phyloP scores from a whole-genome alignment of 2,888 invertebrate genomes.

The Nysson spinosus region DNA sequence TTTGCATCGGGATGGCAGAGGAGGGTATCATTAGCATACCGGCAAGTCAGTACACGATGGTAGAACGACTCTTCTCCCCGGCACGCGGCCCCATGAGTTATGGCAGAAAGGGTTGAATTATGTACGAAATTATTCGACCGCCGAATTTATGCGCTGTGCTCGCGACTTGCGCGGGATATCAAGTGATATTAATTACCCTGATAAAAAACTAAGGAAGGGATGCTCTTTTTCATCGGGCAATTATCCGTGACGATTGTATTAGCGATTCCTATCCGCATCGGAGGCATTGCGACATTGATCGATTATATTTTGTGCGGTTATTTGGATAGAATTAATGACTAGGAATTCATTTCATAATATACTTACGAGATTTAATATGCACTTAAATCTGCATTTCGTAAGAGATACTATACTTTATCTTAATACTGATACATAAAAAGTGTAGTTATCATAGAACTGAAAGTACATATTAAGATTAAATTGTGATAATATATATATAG shows the following conservation, averaged over 20 bases:
- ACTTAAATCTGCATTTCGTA: too few species aligned
- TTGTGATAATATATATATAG: too few species aligned
- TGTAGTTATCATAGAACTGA: too few species aligned
- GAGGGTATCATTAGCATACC: slow-evolving; percentile 64
- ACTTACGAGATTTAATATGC: too few species aligned
- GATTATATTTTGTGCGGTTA: too few species aligned
- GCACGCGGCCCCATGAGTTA: slow-evolving; percentile 67
- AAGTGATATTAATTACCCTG: slow-evolving; percentile 62
- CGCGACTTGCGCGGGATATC: slow-evolving; percentile 49
- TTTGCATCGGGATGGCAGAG: slow-evolving; percentile 65
- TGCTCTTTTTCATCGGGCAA: slow-evolving; percentile 38
- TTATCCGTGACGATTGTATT: slow-evolving; percentile 40
- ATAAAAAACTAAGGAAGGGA: slow-evolving; percentile 49
- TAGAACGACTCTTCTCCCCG: slow-evolving; percentile 51
- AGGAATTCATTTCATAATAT: too few species aligned
- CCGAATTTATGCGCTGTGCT: slow-evolving; percentile 71
- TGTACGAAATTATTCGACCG: slow-evolving; percentile 75
- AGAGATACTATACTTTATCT: too few species aligned
- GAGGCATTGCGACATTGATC: too few species aligned
- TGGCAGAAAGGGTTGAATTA: slow-evolving; percentile 76
- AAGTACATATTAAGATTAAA: too few species aligned
- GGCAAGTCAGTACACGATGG: slow-evolving; percentile 53
- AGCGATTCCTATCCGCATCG: too few species aligned
- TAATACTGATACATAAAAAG: too few species aligned
- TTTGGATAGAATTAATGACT: too few species aligned